phyloP scores from a whole-genome alignment of 2,888 invertebrate genomes.

The Marronus borbonicus region DNA sequence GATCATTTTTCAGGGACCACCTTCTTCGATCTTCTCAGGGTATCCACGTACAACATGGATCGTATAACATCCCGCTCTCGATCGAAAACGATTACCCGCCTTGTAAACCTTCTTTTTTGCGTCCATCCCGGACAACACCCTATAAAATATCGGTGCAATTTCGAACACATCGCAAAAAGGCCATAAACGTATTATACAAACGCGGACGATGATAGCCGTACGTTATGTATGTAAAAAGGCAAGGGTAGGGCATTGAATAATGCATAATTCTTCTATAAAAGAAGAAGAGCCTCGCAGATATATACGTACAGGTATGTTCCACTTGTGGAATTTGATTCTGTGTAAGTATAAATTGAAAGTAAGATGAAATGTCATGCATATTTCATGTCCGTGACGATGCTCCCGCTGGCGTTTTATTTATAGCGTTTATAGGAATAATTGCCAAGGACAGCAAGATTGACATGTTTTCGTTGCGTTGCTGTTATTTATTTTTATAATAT shows the following conservation, averaged over 20 bases:
- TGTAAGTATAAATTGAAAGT: slow-evolving; percentile 25
- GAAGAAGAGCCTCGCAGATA: not conserved
- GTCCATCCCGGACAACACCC: slow-evolving; percentile 21
- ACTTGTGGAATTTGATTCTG: slow-evolving; percentile 26
- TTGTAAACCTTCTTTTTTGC: slow-evolving; percentile 22
- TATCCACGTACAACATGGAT: not conserved
- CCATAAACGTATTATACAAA: slow-evolving; percentile 9
- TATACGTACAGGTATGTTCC: not conserved
- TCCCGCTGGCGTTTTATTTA: slow-evolving; percentile 23
- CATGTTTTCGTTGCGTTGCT: slow-evolving; percentile 5
- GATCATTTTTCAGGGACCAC: not conserved
- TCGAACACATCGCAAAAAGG: slow-evolving; percentile 12
- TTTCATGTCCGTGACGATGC: slow-evolving; percentile 13
- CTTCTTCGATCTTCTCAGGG: not conserved
- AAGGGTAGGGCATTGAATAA: slow-evolving; percentile 1
- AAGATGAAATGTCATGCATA: slow-evolving; percentile 37
- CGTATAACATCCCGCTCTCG: not conserved
- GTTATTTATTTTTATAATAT: not conserved
- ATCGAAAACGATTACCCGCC: slow-evolving; percentile 2
- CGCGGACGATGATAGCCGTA: not conserved
- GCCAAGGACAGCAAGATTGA: slow-evolving; percentile 26
- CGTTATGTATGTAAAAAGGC: slow-evolving; percentile 9
- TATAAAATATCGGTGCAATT: slow-evolving; percentile 28
- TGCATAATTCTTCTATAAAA: slow-evolving; percentile 15
- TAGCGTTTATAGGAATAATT: slow-evolving; percentile 24